Evolutionary conservation across 2,888 invertebrate genomes (phyloP).

Genomic region (Drosophila putrida): DNA sequence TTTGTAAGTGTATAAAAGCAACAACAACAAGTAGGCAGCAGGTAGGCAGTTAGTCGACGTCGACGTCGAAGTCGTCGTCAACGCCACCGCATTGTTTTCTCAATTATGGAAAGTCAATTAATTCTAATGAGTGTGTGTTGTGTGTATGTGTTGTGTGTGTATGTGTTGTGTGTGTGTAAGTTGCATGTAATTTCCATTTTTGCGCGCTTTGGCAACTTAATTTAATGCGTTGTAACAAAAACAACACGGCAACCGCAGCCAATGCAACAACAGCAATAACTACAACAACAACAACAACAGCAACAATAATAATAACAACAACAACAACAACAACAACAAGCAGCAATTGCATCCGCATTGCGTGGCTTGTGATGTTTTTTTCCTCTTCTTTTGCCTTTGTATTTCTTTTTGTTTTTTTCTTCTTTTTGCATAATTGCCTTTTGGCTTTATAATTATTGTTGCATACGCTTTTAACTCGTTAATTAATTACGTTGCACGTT

Average conservation of each 20-base stretch:
- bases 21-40: slow-evolving; percentile 29
- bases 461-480: slow-evolving; percentile 78
- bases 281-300: slow-evolving; percentile 48
- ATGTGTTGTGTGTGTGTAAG: slow-evolving; percentile 41
- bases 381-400: slow-evolving; percentile 13
- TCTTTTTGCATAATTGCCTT: slow-evolving; percentile 74
- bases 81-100: slow-evolving; percentile 80
- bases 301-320: slow-evolving; percentile 52
- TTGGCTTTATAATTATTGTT: slow-evolving; percentile 76
- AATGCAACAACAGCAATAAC: slow-evolving; percentile 40
- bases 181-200: slow-evolving; percentile 82
- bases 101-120: slow-evolving; percentile 83
- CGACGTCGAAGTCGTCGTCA: slow-evolving; percentile 51
- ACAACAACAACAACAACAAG: slow-evolving; percentile 42
- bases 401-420: slow-evolving; percentile 14
- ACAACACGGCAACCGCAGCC: slow-evolving; percentile 24
- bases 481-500: slow-evolving; percentile 68
- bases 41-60: slow-evolving; percentile 43
- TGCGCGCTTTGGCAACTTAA: slow-evolving; percentile 81
- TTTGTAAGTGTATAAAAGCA: slow-evolving; percentile 14
- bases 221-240: slow-evolving; percentile 78
- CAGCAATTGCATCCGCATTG: slow-evolving; percentile 78
- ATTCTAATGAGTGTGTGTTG: slow-evolving; percentile 75
- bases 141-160: slow-evolving; percentile 32
- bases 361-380: slow-evolving; percentile 56